Evolutionary conservation across 2,113 vertebrate genomes (phyloP).

Genomic region (Crotalus helleri): DNA sequence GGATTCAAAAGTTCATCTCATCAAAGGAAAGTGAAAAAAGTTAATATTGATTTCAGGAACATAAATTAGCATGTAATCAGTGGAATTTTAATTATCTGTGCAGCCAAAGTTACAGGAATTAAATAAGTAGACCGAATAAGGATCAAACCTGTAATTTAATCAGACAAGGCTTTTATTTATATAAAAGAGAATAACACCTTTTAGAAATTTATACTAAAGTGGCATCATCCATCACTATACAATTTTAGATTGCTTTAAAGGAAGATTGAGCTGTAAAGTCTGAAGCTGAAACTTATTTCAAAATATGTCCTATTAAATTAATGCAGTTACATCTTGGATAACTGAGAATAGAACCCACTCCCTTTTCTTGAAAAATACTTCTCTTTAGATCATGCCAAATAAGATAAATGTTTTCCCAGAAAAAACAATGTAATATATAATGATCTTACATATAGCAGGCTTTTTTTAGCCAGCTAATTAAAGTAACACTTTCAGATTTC

Average conservation of each 20-base stretch:
- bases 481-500: background rate
- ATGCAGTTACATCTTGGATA: background rate
- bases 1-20: background rate
- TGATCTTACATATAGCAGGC: background rate
- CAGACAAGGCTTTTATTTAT: background rate
- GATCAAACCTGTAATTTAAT: background rate
- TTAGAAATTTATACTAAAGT: background rate
- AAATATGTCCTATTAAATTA: background rate
- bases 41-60: background rate
- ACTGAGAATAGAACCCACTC: background rate
- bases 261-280: background rate
- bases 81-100: conserved; percentile 1
- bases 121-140: background rate
- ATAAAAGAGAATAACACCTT: conserved; percentile 2
- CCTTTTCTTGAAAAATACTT: background rate
- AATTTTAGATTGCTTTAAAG: background rate
- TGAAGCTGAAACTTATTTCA: background rate
- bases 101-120: background rate
- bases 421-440: background rate
- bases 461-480: background rate
- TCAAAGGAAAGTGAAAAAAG: background rate
- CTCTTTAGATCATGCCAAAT: background rate
- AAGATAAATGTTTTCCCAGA: conserved; percentile 17
- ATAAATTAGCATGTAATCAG: conserved; percentile 17
- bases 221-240: background rate